Conservation (phyloP, 1,140 invertebrate species). For the Drosophila novamexicana region DNA sequence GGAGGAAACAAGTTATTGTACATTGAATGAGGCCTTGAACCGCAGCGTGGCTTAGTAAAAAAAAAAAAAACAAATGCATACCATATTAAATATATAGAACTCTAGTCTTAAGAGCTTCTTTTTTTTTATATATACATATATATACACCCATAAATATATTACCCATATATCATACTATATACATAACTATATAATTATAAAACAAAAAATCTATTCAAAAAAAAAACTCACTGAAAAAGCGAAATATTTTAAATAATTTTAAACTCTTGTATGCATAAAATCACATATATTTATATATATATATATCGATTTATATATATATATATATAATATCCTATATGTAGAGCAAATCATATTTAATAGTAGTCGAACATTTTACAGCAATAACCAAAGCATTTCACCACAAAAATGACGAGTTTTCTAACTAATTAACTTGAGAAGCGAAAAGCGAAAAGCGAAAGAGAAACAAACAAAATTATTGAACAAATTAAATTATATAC, state of each 20-base stretch:
- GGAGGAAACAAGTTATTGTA: slow-evolving; percentile 43
- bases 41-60: slow-evolving; percentile 70
- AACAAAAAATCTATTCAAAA: slow-evolving; percentile 20
- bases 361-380: slow-evolving; percentile 75
- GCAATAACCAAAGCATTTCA: slow-evolving; percentile 81
- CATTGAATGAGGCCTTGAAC: slow-evolving; percentile 72
- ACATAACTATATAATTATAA: slow-evolving; percentile 14
- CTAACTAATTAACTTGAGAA: slow-evolving; percentile 21
- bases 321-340: slow-evolving; percentile 11
- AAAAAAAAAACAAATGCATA: slow-evolving; percentile 22
- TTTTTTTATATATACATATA: slow-evolving; percentile 21
- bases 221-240: slow-evolving; percentile 47
- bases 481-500: slow-evolving; percentile 56
- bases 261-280: slow-evolving; percentile 12
- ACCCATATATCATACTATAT: slow-evolving; percentile 11
- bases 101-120: slow-evolving; percentile 34
- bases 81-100: slow-evolving; percentile 31
- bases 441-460: slow-evolving; percentile 8
- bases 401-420: slow-evolving; percentile 38
- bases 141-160: slow-evolving; percentile 13
- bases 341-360: slow-evolving; percentile 39
- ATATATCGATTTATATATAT: slow-evolving; percentile 36
- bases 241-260: slow-evolving; percentile 44
- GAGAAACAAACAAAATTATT: slow-evolving; percentile 39
- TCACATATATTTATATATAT: slow-evolving; percentile 16